These are phyloP conservation scores for Apis dorsata DNA, from an alignment of 1,140 invertebrate genomes.

Conservation along the genomic window DNA sequence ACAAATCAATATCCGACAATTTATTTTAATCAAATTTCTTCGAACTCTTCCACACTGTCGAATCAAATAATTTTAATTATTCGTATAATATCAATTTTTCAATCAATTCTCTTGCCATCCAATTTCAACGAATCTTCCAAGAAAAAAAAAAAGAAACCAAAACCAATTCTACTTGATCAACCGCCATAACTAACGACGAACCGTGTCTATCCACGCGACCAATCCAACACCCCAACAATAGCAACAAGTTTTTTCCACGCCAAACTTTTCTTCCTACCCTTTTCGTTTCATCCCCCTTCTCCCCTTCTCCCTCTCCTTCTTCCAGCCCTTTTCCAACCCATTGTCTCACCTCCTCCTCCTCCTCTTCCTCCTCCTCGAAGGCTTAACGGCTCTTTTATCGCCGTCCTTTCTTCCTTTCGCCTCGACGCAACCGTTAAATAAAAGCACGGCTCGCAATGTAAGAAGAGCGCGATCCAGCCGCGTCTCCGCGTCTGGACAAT, in stretches of 20 bases:
- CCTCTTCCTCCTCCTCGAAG: constrained; percentile 37
- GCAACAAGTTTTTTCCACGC: constrained; percentile 33
- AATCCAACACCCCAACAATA: neutral
- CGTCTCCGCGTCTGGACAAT: constrained; percentile 36
- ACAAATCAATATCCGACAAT: constrained; percentile 3
- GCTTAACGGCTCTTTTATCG: constrained; percentile 61
- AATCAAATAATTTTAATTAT: too few relatives aligned
- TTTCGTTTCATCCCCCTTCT: constrained; percentile 29
- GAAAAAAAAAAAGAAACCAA: too few relatives aligned
- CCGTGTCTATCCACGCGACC: neutral
- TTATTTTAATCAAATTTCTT: neutral
- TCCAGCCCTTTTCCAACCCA: neutral
- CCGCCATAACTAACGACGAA: neutral
- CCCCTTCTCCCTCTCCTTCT: neutral
- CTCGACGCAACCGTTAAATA: constrained; percentile 46
- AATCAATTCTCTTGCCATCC: too few relatives aligned
- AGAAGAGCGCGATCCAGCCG: constrained; percentile 40
- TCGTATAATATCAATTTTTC: too few relatives aligned
- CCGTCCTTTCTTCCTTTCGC: constrained; percentile 41
- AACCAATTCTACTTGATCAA: too few relatives aligned
- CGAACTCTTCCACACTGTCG: neutral
- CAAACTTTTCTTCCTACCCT: neutral
- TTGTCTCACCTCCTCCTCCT: constrained; percentile 46
- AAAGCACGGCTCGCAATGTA: constrained; percentile 42
- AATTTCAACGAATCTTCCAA: too few relatives aligned